Conservation (phyloP, 2,113 vertebrate genomes). For the Chroicocephalus ridibundus region DNA sequence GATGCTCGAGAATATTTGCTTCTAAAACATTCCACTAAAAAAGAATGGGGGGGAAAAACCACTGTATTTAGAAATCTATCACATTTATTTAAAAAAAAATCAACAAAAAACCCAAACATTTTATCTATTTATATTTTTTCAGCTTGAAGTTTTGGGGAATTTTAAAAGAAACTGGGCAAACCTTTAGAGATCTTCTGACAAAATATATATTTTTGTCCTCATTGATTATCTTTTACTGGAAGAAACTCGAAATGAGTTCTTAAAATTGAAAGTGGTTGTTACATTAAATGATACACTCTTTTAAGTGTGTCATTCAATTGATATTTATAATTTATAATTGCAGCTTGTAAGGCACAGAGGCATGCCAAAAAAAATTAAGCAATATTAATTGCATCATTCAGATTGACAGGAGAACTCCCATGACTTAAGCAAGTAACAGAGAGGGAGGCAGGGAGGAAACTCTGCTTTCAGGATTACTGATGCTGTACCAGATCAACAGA, state of each 20-base stretch:
- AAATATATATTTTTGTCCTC: not conserved
- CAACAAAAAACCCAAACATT: rapidly evolving
- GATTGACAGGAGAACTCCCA: not conserved
- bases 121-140: not conserved
- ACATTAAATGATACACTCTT: not conserved
- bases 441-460: not conserved
- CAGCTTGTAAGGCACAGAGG: not conserved
- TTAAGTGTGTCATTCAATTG: not conserved
- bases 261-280: not conserved
- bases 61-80: not conserved
- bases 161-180: not conserved
- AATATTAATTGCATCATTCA: not conserved
- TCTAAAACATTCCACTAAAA: not conserved
- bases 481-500: not conserved
- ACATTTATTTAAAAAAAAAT: not conserved
- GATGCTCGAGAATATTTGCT: not conserved
- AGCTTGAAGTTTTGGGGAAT: not conserved
- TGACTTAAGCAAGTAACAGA: not conserved
- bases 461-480: rapidly evolving
- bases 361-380: not conserved
- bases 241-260: not conserved
- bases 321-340: not conserved
- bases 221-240: not conserved
- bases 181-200: not conserved
- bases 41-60: rapidly evolving